Evolutionary conservation across 2,797 vertebrate genomes (phyloP).

Genomic region (Phrynocephalus forsythii): DNA sequence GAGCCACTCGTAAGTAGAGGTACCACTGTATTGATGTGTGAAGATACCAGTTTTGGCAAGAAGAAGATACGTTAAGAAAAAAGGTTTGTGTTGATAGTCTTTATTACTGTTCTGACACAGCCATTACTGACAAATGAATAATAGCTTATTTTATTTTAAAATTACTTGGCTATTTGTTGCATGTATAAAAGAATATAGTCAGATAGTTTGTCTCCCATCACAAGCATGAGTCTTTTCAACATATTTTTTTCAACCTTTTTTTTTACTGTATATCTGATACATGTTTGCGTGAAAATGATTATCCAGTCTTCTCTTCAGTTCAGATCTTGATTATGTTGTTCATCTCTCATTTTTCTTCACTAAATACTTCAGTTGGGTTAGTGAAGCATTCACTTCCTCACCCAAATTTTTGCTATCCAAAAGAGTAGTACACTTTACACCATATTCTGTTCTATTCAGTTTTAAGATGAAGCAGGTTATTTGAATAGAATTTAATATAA

Average conservation of each 20-base stretch:
- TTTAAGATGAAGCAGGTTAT: conserved; percentile 14
- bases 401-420: neutral
- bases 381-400: neutral
- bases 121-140: conserved; percentile 14
- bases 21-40: no score
- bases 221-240: neutral
- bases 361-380: neutral
- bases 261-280: conserved; percentile 13
- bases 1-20: no score
- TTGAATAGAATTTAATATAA: neutral
- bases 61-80: no score
- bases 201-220: conserved; percentile 10
- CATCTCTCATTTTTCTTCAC: neutral
- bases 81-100: neutral
- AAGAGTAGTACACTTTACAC: neutral
- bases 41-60: no score
- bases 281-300: conserved; percentile 30
- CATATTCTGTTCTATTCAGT: neutral
- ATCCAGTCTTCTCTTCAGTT: neutral
- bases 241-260: neutral
- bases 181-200: neutral
- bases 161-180: conserved; percentile 3
- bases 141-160: conserved; percentile 18
- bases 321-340: conserved; percentile 6
- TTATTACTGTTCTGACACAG: conserved; percentile 20